These are phyloP conservation scores for Bombyx mori DNA, from an alignment of 1,140 invertebrate genomes.

Conservation along the genomic window ASM3026992v2 NC_085131.1:3339501-3340000, in stretches of 20 bases:
- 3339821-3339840: constrained; percentile 1
- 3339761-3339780: too few relatives aligned
- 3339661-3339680: too few relatives aligned
- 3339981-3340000: constrained; percentile 14
- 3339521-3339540: constrained; percentile 45
- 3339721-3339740: too few relatives aligned
- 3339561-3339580: constrained; percentile 36
- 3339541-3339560: constrained; percentile 49
- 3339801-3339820: background rate
- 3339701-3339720: too few relatives aligned
- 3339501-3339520: constrained; percentile 32
- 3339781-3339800: too few relatives aligned
- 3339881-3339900: constrained; percentile 47
- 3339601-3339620: constrained; percentile 28
- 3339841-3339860: constrained; percentile 41
- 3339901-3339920: constrained; percentile 30
- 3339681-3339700: too few relatives aligned
- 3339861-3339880: constrained; percentile 48
- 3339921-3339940: constrained; percentile 9
- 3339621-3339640: constrained; percentile 31
- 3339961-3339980: constrained; percentile 31
- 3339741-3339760: too few relatives aligned
- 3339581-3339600: constrained; percentile 27
- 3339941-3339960: constrained; percentile 26
- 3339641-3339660: background rate